Conservation (phyloP, 2,888 invertebrate genomes). For the Amphipyra berbera region DNA sequence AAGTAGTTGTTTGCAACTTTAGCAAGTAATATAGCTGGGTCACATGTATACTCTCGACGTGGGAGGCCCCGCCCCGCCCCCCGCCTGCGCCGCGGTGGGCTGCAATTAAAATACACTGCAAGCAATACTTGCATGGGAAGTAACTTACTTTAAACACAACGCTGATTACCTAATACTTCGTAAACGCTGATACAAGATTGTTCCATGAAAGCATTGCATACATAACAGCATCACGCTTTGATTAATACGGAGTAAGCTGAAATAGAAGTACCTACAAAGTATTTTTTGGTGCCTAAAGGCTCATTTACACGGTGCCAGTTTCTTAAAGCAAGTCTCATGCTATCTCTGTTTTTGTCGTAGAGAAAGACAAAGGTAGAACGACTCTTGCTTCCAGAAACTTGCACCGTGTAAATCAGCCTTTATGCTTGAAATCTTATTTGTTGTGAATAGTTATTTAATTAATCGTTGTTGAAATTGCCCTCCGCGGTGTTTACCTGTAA, state of each 20-base stretch:
- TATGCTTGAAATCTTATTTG: too few species aligned
- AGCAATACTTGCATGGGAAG: conserved; percentile 10
- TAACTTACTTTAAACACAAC: not conserved
- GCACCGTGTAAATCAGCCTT: too few species aligned
- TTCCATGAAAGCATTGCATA: not conserved
- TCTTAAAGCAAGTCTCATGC: too few species aligned
- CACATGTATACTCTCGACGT: conserved; percentile 30
- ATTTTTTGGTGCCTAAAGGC: too few species aligned
- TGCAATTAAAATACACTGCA: conserved; percentile 13
- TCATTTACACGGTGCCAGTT: too few species aligned
- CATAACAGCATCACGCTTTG: not conserved
- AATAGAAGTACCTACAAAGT: too few species aligned
- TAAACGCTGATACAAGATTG: not conserved
- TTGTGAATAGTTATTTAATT: too few species aligned
- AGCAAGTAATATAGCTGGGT: conserved; percentile 14
- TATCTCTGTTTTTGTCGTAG: too few species aligned
- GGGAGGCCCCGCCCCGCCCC: conserved; percentile 23
- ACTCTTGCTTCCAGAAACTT: too few species aligned
- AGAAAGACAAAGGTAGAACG: too few species aligned
- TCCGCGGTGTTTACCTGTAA: too few species aligned
- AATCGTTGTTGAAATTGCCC: too few species aligned
- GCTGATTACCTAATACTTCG: conserved; percentile 2
- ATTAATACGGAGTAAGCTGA: not conserved
- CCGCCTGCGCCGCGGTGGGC: not conserved
- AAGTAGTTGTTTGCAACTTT: conserved; percentile 1